These are phyloP conservation scores for Thomomys bottae DNA, from an alignment of 2,113 vertebrate species.

Conservation along the genomic window DNA sequence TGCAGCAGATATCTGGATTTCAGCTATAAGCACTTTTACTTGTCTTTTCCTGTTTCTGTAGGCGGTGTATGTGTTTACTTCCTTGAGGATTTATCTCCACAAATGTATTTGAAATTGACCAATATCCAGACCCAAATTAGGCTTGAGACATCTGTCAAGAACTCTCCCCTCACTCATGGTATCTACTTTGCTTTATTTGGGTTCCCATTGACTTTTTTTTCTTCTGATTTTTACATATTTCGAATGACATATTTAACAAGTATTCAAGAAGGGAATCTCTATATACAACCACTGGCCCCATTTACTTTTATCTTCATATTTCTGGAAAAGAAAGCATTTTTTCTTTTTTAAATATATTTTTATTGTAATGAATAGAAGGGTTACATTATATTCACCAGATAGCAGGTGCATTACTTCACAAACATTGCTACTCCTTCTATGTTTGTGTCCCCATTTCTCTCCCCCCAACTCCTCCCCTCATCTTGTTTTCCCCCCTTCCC, in stretches of 20 bases:
- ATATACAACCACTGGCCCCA: too few relatives aligned
- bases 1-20: constrained; percentile 74
- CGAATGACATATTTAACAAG: too few relatives aligned
- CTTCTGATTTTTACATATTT: too few relatives aligned
- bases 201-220: constrained; percentile 26
- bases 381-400: too few relatives aligned
- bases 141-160: constrained; percentile 45
- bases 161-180: neutral
- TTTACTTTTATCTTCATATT: constrained; percentile 30
- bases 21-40: constrained; percentile 66
- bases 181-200: neutral
- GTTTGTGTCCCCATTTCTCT: too few relatives aligned
- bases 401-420: too few relatives aligned
- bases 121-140: constrained; percentile 43
- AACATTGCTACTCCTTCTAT: too few relatives aligned
- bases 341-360: too few relatives aligned
- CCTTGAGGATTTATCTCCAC: constrained; percentile 46
- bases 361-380: too few relatives aligned
- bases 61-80: neutral
- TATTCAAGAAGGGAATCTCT: too few relatives aligned
- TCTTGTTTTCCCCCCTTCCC: too few relatives aligned
- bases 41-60: constrained; percentile 5
- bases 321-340: constrained; percentile 28
- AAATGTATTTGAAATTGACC: constrained; percentile 57
- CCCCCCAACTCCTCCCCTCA: too few relatives aligned